Base-by-base conservation (phyloP, 1,140 invertebrate genomes). In the Cotesia typhae region DNA sequence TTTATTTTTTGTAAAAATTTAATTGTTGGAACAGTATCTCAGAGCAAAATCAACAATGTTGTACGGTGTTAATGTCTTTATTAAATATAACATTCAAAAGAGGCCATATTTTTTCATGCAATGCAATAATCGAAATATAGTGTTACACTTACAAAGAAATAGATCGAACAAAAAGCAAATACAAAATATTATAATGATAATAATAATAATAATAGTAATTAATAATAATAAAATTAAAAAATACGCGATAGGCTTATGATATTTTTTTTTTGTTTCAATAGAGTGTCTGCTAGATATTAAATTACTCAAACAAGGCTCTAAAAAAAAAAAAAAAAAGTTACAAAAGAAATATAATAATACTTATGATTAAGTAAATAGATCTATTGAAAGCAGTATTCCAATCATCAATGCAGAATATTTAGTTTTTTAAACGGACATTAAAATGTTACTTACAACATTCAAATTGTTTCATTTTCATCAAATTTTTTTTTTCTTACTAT, bases 71-170 rank as follows among this genome's bases (percentile, higher is more conserved):
- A 84, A 78, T 81, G 80, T 80, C 82, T 84, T 86, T 87, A 83
- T 87, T 84, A 85, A 82, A 83, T 67, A 63, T 85, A 87, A 82
- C 80, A 81, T 84, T 85, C 79, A 82, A 78, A 85, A 84, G 84
- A 85, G 86, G 85, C 83, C 85, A 87, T 87, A 87, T 87, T 87
- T 87, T 87, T 87, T 84, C 85, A 87, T 84, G 83, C 84, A 83
- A 86, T 78, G 82, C 85, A 85, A 86, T 86, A 85, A 85, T 82
- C 67, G 67, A 73, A 70, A 63, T 68, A 66, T 72, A 70, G 41
- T 7, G 67, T 75, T 35, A 69, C 59, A 66, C 53, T 69, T 55
- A 72, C 55, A 59, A 66, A 67, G 28, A 67, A 55, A 67, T 20
- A 14, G 28, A 67, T 51, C 65, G 65, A 67, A 67, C 65, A 67